These are phyloP conservation scores for Notothenia rossii DNA, from an alignment of 2,113 vertebrate species.

Conservation along the genomic window DNA sequence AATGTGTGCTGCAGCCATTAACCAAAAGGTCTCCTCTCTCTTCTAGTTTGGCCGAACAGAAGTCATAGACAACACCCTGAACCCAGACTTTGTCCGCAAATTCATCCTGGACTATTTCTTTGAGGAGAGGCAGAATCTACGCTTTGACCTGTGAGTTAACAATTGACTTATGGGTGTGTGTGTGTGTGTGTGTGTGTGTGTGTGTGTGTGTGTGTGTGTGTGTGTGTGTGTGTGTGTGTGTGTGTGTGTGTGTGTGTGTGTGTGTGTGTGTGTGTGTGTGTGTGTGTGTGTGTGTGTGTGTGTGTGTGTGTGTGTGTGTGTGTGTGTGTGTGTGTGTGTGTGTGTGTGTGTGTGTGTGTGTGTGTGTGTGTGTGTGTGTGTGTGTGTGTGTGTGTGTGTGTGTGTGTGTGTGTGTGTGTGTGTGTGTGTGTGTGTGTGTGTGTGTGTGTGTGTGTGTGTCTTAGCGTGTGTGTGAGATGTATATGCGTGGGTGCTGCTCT, in stretches of 20 bases:
- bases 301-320: no score
- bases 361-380: neutral
- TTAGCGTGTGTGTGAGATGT: neutral
- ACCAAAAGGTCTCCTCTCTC: constrained; percentile 5
- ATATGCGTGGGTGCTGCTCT: constrained; percentile 37
- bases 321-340: no score
- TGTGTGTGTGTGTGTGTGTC: constrained; percentile 9
- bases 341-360: no score
- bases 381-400: no score
- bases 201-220: constrained; percentile 4
- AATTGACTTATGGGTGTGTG: constrained; percentile 1
- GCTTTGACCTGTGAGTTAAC: constrained; percentile 96
- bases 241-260: constrained; percentile 4
- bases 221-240: constrained; percentile 9
- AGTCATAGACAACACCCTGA: constrained; percentile 97
- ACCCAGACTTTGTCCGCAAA: constrained; percentile 98
- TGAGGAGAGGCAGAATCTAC: constrained; percentile 96
- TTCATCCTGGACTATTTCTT: constrained; percentile 99
- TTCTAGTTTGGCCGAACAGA: constrained; percentile 95
- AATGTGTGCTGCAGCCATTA: neutral
- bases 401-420: constrained; percentile 26
- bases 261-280: constrained; percentile 26
- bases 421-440: constrained; percentile 4
- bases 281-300: neutral
- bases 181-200: constrained; percentile 8